Conservation (phyloP, 2,113 vertebrate species). For the Leiothrix lutea region DNA sequence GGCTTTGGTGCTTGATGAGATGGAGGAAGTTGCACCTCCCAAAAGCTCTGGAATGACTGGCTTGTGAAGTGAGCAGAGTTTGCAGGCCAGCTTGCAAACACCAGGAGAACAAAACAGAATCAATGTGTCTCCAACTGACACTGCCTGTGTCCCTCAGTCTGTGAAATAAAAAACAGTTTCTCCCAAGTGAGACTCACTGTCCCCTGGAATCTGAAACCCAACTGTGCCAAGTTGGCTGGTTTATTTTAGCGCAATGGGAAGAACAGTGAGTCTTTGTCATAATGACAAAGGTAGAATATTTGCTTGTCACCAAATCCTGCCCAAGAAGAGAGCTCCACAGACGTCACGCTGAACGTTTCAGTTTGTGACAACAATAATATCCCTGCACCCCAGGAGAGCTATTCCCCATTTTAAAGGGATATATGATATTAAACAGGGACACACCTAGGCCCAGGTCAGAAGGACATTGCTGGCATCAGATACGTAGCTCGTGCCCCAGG, state of each 20-base stretch:
- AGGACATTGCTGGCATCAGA: background rate
- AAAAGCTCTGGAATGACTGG: background rate
- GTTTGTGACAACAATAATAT: background rate
- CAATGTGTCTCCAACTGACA: background rate
- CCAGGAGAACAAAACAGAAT: background rate
- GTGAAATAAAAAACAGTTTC: slow-evolving; percentile 10
- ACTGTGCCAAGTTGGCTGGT: background rate
- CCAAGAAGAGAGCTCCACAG: background rate
- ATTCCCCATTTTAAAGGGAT: background rate
- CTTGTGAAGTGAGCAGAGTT: background rate
- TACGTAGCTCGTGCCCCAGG: fast-evolving
- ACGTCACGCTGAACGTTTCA: fast-evolving
- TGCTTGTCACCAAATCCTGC: slow-evolving; percentile 38
- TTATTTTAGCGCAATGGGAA: background rate
- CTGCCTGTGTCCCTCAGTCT: background rate
- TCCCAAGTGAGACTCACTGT: slow-evolving; percentile 3
- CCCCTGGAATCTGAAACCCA: slow-evolving; percentile 29
- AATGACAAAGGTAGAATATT: slow-evolving; percentile 27
- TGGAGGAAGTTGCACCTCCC: background rate
- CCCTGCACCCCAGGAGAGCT: background rate
- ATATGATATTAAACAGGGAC: background rate
- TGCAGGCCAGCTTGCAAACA: background rate
- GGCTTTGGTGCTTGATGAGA: background rate
- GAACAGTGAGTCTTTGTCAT: slow-evolving; percentile 36
- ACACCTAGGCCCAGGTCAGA: background rate